A percentile compares a stretch with the other conserved stretches of the same genome.
Evolutionary conservation across 37 sponge, comb jelly and placozoan species (phyloP).

Genomic region (Aphrocallistes beatrix): DNA sequence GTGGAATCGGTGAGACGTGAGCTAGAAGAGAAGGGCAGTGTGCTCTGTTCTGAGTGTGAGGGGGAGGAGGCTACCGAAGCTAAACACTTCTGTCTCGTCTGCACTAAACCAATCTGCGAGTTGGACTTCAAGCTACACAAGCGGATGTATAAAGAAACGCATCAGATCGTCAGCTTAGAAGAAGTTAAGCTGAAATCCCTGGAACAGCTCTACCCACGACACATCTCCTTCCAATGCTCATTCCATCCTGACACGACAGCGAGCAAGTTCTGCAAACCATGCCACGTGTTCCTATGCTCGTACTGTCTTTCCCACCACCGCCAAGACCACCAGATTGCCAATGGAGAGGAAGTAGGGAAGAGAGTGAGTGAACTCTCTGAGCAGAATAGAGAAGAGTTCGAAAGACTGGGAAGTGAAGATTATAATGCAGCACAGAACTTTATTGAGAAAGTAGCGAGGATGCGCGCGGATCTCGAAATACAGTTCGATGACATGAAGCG

Average conservation of each 20-base stretch:
- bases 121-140: background rate
- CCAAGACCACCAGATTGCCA: background rate
- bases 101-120: background rate
- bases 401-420: background rate
- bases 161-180: background rate
- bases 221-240: background rate
- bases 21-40: background rate
- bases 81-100: background rate
- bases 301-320: background rate
- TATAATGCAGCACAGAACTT: background rate
- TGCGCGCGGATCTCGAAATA: background rate
- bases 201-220: background rate
- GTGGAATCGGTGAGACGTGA: background rate
- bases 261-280: background rate
- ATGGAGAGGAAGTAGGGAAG: background rate
- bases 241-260: conserved; percentile 15
- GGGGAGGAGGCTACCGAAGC: background rate
- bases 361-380: background rate
- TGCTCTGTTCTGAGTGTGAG: background rate
- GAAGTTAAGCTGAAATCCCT: background rate
- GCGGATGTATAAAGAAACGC: background rate
- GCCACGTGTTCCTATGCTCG: background rate
- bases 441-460: background rate
- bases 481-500: background rate
- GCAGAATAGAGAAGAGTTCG: background rate